A percentile compares a stretch with the other conserved stretches of the same genome.
phyloP scores from a whole-genome alignment of 2,113 vertebrate genomes.

The Nannobrachium achirus region DNA sequence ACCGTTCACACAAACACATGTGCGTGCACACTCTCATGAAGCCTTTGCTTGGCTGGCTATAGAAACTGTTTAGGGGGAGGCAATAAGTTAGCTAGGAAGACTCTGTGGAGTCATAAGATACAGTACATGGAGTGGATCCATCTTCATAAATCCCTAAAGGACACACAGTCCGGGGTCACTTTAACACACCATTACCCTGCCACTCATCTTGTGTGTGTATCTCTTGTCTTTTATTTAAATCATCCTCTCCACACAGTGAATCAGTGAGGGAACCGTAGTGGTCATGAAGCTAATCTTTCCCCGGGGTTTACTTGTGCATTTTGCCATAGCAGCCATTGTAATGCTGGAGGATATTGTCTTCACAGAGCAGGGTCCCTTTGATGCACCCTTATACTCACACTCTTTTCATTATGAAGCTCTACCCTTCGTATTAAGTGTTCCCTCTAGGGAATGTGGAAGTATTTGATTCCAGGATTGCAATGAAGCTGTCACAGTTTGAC shows the following conservation, averaged over 20 bases:
- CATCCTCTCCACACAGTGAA: not conserved
- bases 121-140: conserved; percentile 16
- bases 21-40: not conserved
- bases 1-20: not conserved
- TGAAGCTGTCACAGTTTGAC: no score
- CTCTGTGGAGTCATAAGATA: not conserved
- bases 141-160: conserved; percentile 34
- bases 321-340: conserved; percentile 5
- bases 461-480: no score
- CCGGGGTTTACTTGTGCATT: conserved; percentile 1
- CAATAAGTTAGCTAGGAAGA: conserved; percentile 1
- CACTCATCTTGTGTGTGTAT: conserved; percentile 17
- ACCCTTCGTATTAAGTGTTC: no score
- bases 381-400: no score
- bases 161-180: conserved; percentile 29
- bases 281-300: conserved; percentile 19
- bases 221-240: conserved; percentile 2
- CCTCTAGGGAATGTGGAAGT: no score
- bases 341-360: conserved; percentile 12
- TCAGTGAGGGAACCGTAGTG: not conserved
- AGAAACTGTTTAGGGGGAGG: conserved; percentile 32
- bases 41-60: not conserved
- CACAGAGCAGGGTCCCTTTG: not conserved
- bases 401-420: no score
- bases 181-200: conserved; percentile 36